A percentile compares a stretch with the other conserved stretches of the same genome.
Conservation (phyloP, 2,888 invertebrate species). For the Amphimallon solstitiale region DNA sequence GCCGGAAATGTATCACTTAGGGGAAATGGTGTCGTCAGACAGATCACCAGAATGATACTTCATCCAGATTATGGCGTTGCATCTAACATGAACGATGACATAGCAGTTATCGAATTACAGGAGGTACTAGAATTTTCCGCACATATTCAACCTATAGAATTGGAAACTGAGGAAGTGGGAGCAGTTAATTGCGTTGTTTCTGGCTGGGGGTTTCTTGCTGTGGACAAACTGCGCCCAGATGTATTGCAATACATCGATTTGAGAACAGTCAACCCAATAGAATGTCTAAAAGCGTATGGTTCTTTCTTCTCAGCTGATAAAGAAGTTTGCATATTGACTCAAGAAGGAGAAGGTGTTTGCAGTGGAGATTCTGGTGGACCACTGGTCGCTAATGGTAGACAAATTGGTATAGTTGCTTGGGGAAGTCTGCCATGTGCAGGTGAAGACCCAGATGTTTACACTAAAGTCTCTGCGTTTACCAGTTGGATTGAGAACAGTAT, state of each 20-base stretch:
- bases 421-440: constrained; percentile 60
- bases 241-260: constrained; percentile 68
- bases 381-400: constrained; percentile 33
- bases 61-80: constrained; percentile 37
- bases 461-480: constrained; percentile 58
- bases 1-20: too few relatives aligned
- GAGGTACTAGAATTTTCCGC: constrained; percentile 17
- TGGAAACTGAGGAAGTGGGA: constrained; percentile 50
- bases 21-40: constrained; percentile 51
- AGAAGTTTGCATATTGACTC: constrained; percentile 70
- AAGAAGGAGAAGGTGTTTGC: constrained; percentile 70
- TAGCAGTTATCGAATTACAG: constrained; percentile 39
- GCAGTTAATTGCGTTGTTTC: constrained; percentile 58
- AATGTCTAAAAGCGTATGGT: constrained; percentile 63
- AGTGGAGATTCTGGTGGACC: constrained; percentile 58
- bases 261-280: constrained; percentile 63
- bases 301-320: constrained; percentile 62
- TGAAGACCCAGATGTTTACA: constrained; percentile 61
- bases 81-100: constrained; percentile 36
- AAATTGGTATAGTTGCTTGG: constrained; percentile 58
- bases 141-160: constrained; percentile 44
- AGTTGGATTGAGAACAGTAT: constrained; percentile 56
- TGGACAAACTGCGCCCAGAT: constrained; percentile 67
- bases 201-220: constrained; percentile 67
- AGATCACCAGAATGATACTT: constrained; percentile 47